Evolutionary conservation across 2,113 vertebrate genomes (phyloP), one percentile per base, ranked within the genome.

Genomic region (Plecturocebus donacophilus): DNA sequence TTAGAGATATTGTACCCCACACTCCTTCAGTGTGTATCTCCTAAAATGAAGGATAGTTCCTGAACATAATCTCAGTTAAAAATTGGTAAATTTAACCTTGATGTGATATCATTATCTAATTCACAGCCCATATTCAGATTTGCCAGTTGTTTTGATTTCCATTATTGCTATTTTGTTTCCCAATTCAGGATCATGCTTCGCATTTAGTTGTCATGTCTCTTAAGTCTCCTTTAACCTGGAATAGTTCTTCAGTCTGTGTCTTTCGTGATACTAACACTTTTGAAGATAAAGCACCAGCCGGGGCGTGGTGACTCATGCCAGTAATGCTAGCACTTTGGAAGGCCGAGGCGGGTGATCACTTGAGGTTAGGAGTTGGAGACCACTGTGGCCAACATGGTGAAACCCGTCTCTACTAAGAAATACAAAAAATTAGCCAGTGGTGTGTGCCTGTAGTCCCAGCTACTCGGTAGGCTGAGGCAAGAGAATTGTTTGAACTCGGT

Each of bases 251-350:
- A 5, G 47, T 35, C 45, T 66, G 47, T 16, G 23, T 91, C 10
- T 27, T 61, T 91, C 11, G 7, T 52, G 79, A 20, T 42, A 12
- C 27, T 64, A 90, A 70, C 2, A 10, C 35, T 70, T 80, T 73
- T 73, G 73, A 52, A 76, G 40, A 79, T 98, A 0, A 98, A 98
- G 83, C 98, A 98, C 92, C 95, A 64, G 27, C 61, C 61, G 30
- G 61, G 27, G 27, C 12, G 0, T 64, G 27, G 61, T 64, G 61
- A 12, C 61, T 64, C 61, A 64, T 30, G 11, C 27, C 27, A 30
- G 61, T 64, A 64, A 30, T 64, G 12, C 61, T 13, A 14, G 61
- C 61, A 64, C 61, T 64, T 64, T 64, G 61, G 61, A 30, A 64
- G 27, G 12, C 27, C 6, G 61, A 64, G 61, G 27, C 30, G 13